A percentile compares a stretch with the other conserved stretches of the same genome.
Conservation (phyloP, 2,797 vertebrate species). For the Simalia tracyae region DNA sequence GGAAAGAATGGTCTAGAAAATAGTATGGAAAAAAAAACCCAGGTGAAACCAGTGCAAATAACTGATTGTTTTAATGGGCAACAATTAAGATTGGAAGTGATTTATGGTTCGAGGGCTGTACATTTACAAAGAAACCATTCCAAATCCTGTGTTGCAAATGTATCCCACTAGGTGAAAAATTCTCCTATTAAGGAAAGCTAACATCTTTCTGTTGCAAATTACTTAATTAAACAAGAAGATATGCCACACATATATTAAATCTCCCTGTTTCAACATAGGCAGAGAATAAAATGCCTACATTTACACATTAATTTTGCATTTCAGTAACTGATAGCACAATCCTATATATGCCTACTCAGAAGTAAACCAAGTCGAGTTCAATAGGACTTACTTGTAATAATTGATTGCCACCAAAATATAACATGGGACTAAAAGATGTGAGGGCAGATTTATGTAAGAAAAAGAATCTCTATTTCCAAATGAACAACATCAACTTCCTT, state of each 20-base stretch:
- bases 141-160: neutral
- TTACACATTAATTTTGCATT: constrained; percentile 52
- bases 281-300: constrained; percentile 55
- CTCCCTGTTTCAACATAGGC: constrained; percentile 58
- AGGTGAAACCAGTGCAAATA: neutral
- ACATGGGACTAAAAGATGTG: neutral
- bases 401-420: neutral
- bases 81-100: neutral
- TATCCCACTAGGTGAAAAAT: rapidly evolving
- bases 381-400: neutral
- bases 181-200: constrained; percentile 36
- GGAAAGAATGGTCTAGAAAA: neutral
- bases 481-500: neutral
- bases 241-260: constrained; percentile 59
- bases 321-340: constrained; percentile 13
- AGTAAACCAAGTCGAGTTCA: neutral
- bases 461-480: neutral
- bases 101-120: constrained; percentile 1
- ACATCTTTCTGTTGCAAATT: constrained; percentile 58
- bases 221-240: constrained; percentile 68
- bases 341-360: neutral
- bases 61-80: neutral
- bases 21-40: neutral
- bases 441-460: neutral
- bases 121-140: neutral